Evolutionary conservation across 2,113 vertebrate species (phyloP), one percentile per base, ranked within the genome.

Genomic region (Arothron firmamentum): DNA sequence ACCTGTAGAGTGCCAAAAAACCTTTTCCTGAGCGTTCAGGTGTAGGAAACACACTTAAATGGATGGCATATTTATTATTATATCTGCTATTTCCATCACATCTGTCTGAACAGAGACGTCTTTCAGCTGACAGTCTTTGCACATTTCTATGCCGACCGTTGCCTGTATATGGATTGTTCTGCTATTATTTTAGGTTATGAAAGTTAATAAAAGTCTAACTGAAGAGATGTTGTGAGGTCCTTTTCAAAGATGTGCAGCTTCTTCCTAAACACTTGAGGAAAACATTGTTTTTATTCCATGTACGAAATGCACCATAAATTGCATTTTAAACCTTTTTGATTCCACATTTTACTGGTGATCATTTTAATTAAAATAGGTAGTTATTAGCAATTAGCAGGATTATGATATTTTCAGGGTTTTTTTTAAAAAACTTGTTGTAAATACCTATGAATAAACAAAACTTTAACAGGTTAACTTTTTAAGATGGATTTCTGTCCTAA

Each of bases 161-260:
- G 87, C 90, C 93, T 92, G 90, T 94, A 91, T 92, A 92, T 92
- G 92, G 91, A 93, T 90, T 94, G 90, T 94, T 93, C 89, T 94
- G 90, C 92, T 91, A 86, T 91, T 90, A 92, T 92, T 88, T 87
- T 94, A 92, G 91, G 89, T 90, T 93, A 93, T 93, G 91, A 92
- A 93, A 91, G 88, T 93, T 93, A 89, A 89, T 90, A 90, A 90
- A 75, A 74, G 52, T 72, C 62, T 65, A 83, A 62, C 55, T 85
- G 72, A 77, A 72, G 74, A 51, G 74, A 88, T 68, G 19, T 63
- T 1, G 63, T 77, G 63, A 65, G 46, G 61, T 75, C 70, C 79
- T 47, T 81, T 80, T 67, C 74, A 28, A 43, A 62, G 41, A 52
- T 21, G n/a, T 28, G n/a, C 42, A 63, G 57, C 15, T 38, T 74